phyloP scores from a whole-genome alignment of 2,113 vertebrate genomes.

The Cyrtonyx montezumae region DNA sequence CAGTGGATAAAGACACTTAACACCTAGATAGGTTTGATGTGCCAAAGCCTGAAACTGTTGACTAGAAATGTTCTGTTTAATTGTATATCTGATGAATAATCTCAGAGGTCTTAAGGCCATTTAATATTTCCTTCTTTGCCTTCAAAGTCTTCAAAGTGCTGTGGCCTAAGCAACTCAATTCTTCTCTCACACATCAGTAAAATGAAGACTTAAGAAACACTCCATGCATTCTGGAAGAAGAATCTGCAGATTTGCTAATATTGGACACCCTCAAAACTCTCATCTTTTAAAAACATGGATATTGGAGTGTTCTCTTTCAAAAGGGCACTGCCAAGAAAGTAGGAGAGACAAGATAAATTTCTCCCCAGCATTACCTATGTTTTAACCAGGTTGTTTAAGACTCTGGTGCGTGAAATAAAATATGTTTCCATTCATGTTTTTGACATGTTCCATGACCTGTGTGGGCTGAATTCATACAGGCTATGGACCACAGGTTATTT shows the following conservation, averaged over 20 bases:
- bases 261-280: too few species aligned
- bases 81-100: neutral
- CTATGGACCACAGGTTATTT: neutral
- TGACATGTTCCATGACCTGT: neutral
- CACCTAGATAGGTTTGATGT: neutral
- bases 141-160: too few species aligned
- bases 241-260: too few species aligned
- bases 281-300: too few species aligned
- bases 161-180: too few species aligned
- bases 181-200: too few species aligned
- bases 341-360: too few species aligned
- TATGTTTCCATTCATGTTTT: neutral
- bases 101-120: neutral
- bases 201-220: too few species aligned
- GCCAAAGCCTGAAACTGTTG: neutral
- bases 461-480: neutral
- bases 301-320: too few species aligned
- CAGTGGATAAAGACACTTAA: neutral
- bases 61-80: neutral
- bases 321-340: too few species aligned
- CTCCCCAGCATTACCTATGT: fast-evolving
- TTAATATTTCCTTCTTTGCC: neutral
- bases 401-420: neutral
- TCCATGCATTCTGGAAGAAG: too few species aligned
- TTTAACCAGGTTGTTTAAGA: neutral